These are phyloP conservation scores for Gobio gobio DNA, from an alignment of 2,113 vertebrate genomes.

Conservation along the genomic window DNA sequence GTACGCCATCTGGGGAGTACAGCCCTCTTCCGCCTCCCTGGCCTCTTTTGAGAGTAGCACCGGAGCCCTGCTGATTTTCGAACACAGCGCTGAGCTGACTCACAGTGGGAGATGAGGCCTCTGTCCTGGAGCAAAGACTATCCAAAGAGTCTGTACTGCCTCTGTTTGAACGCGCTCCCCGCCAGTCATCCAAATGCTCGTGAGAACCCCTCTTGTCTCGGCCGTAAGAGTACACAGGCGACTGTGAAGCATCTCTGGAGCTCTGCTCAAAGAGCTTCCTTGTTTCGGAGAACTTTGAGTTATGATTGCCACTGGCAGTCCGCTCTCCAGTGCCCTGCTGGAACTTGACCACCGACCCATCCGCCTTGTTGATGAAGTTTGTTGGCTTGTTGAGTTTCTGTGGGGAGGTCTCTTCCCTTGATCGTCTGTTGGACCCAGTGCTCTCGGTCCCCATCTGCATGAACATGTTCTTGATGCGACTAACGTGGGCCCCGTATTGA, in stretches of 20 bases:
- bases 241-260: constrained; percentile 80
- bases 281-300: constrained; percentile 92
- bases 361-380: constrained; percentile 89
- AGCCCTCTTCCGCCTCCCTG: constrained; percentile 75
- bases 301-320: constrained; percentile 80
- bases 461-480: constrained; percentile 98
- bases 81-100: constrained; percentile 97
- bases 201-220: constrained; percentile 83
- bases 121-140: constrained; percentile 92
- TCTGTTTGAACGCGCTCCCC: constrained; percentile 85
- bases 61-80: constrained; percentile 75
- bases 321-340: constrained; percentile 86
- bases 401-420: constrained; percentile 80
- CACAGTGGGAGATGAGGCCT: constrained; percentile 93
- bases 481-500: constrained; percentile 96
- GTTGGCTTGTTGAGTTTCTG: constrained; percentile 86
- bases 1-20: constrained; percentile 75
- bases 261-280: constrained; percentile 94
- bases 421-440: constrained; percentile 72
- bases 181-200: constrained; percentile 89
- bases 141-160: constrained; percentile 95
- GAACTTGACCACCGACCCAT: constrained; percentile 85
- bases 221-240: constrained; percentile 84
- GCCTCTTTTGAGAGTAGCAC: constrained; percentile 71
- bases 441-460: constrained; percentile 96